phyloP scores from a whole-genome alignment of 2,888 invertebrate genomes.

The Lochmaea capreae region DNA sequence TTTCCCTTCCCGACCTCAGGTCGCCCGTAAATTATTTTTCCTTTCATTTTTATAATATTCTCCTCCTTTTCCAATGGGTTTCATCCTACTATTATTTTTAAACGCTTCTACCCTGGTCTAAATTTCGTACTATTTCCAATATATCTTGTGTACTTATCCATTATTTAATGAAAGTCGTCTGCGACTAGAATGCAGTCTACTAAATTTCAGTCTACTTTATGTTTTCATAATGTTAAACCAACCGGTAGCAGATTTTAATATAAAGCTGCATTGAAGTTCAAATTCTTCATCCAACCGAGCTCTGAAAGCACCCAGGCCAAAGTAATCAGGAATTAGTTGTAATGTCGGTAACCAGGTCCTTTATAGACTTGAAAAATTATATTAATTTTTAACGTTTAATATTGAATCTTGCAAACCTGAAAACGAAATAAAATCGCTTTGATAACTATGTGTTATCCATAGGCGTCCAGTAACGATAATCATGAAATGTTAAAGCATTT shows the following conservation, averaged over 20 bases:
- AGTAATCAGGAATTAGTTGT: slow-evolving; percentile 2
- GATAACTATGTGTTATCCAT: background rate
- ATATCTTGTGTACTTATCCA: background rate
- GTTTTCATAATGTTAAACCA: slow-evolving; percentile 12
- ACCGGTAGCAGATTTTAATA: slow-evolving; percentile 10
- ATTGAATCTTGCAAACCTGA: background rate
- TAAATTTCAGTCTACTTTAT: background rate
- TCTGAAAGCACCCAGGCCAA: background rate
- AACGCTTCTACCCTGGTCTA: too few relatives aligned
- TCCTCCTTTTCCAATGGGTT: too few relatives aligned
- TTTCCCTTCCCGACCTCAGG: too few relatives aligned
- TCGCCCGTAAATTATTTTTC: too few relatives aligned
- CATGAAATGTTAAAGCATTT: too few relatives aligned
- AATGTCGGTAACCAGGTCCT: background rate
- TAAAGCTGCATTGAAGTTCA: slow-evolving; percentile 8
- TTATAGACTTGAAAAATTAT: slow-evolving; percentile 1
- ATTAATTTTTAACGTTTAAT: slow-evolving; percentile 5
- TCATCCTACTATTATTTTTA: too few relatives aligned
- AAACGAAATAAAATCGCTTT: background rate
- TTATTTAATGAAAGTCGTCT: background rate
- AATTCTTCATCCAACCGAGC: slow-evolving; percentile 7
- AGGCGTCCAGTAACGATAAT: background rate
- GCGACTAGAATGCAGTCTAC: too few relatives aligned
- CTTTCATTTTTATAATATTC: too few relatives aligned
- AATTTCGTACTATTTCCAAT: too few relatives aligned